phyloP scores from a whole-genome alignment of 2,797 vertebrate species.

The Dendrocincla tyrannina region DNA sequence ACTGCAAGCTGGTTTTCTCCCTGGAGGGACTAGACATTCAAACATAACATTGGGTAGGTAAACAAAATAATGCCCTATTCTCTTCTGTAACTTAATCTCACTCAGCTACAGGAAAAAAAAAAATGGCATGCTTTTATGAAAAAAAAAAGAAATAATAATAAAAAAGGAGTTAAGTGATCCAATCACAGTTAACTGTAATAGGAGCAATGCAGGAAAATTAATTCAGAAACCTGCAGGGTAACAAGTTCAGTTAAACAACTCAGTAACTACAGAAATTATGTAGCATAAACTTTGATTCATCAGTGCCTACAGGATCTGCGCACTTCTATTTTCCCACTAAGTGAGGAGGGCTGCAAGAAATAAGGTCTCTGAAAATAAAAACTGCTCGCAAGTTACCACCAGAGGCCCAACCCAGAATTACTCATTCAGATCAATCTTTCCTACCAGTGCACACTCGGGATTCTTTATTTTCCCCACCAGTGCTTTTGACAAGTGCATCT shows the following conservation, averaged over 20 bases:
- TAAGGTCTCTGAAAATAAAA: neutral
- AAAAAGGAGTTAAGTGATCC: neutral
- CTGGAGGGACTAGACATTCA: neutral
- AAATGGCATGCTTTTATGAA: neutral
- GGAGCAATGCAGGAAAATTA: neutral
- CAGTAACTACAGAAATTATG: neutral
- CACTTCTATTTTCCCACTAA: neutral
- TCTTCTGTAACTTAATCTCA: neutral
- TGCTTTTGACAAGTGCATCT: neutral
- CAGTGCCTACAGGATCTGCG: neutral
- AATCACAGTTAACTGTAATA: neutral
- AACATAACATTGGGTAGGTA: neutral
- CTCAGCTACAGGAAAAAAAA: neutral
- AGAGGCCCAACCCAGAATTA: neutral
- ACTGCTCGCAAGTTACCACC: neutral
- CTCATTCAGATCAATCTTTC: neutral
- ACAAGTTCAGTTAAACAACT: neutral
- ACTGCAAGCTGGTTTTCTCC: neutral
- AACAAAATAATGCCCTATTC: neutral
- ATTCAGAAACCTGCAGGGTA: neutral
- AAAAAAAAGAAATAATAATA: too few relatives aligned
- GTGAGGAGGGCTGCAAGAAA: neutral
- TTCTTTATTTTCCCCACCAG: neutral
- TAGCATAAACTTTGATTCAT: neutral
- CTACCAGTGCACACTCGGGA: neutral